Conservation (phyloP, 1,140 invertebrate species). For the Chrysomallon squamiferum region DNA sequence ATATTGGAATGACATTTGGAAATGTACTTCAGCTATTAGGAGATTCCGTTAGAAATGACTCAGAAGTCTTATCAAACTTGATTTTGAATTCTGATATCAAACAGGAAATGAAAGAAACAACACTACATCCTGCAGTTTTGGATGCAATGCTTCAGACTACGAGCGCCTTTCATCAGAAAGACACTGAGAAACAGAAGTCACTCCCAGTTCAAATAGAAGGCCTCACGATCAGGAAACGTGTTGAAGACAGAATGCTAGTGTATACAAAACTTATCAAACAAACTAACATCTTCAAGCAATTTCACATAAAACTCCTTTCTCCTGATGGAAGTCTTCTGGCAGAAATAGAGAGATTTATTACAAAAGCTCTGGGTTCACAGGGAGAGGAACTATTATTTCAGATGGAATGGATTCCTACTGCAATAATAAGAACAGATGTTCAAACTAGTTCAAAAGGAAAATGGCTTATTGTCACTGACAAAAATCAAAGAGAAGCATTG, state of each 20-base stretch:
- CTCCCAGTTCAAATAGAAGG: slow-evolving; percentile 3
- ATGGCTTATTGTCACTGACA: too few relatives aligned
- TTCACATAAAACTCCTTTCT: not conserved
- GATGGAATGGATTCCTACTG: too few relatives aligned
- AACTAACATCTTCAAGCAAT: not conserved
- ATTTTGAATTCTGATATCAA: slow-evolving; percentile 21
- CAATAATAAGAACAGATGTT: too few relatives aligned
- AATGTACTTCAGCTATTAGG: slow-evolving; percentile 24
- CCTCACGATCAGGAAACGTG: not conserved
- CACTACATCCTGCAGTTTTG: slow-evolving; percentile 38
- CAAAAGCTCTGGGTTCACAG: not conserved
- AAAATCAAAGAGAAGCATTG: too few relatives aligned
- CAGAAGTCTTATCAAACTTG: slow-evolving; percentile 33
- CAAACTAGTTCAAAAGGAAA: too few relatives aligned
- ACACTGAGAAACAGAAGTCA: not conserved
- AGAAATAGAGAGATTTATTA: not conserved
- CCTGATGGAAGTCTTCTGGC: not conserved
- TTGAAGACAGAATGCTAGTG: slow-evolving; percentile 2
- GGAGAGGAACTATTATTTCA: too few relatives aligned
- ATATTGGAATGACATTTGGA: slow-evolving; percentile 38
- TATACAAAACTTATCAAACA: slow-evolving; percentile 7
- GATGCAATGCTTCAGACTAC: slow-evolving; percentile 37
- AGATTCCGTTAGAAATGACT: slow-evolving; percentile 17
- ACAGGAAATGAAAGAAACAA: slow-evolving; percentile 23
- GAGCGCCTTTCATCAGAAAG: not conserved